Base-by-base conservation (phyloP, 2,888 invertebrate genomes). In the Xylocampa areola region DNA sequence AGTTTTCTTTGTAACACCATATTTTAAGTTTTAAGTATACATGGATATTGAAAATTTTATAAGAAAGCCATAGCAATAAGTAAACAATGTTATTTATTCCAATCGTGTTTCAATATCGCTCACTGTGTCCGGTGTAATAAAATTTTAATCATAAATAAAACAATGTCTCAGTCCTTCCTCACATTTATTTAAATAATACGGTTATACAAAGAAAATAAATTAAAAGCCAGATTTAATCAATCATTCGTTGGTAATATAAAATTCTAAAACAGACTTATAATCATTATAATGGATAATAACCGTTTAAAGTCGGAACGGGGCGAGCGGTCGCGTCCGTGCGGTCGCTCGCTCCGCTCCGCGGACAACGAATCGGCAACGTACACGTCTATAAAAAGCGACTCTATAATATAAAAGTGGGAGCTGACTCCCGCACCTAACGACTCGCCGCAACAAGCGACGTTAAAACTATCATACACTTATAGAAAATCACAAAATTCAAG, bases 161-260 rank as follows among this genome's bases (percentile, higher is more conserved):
- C 91, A 90, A 92, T 90, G 81, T 85, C 76, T 92, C 91, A 90
- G 91, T 92, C 91, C 89, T 88, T 89, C 88, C 85, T 91, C 87
- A 89, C 85, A 78, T 89, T 91, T 90, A 89, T 92, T 90, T 91
- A 92, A 92, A 92, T 92, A 92, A 92, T 92, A 92, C 91, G 93
- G 91, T 91, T 92, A 93, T 92, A 92, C 91, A 92, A 92, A 91
- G 90, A 88, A 88, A 93, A 92, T 91, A 92, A 93, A 92, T 91
- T 92, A 92, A 90, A 92, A 92, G 90, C 90, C 92, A 88, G 89
- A 91, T 91, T 92, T 91, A 91, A 86, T 92, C 89, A 89, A 89
- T 91, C 87, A 87, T 92, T 92, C 92, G 93, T 93, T 90, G 92
- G 92, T 92, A 93, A 91, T 94, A 93, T 93, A 93, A 94, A 94